A percentile compares a stretch with the other conserved stretches of the same genome.
phyloP scores from a whole-genome alignment of 2,888 invertebrate genomes.

The Platynereis dumerilii region DNA sequence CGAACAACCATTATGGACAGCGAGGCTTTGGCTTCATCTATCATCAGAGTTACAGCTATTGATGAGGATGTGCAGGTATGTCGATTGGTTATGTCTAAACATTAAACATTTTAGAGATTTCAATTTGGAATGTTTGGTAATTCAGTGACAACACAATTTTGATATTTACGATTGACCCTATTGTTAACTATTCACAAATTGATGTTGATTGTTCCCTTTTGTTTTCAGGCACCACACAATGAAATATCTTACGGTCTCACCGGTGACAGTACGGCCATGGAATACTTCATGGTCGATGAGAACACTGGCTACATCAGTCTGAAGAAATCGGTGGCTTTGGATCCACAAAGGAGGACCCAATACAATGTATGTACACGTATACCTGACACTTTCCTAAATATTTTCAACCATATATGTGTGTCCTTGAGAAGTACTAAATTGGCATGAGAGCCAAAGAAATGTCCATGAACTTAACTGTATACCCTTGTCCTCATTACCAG shows the following conservation, averaged over 20 bases:
- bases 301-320: constrained; percentile 35
- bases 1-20: constrained; percentile 42
- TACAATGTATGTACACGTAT: constrained; percentile 31
- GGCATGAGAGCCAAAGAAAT: too few relatives aligned
- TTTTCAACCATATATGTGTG: background rate
- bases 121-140: too few relatives aligned
- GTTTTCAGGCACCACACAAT: constrained; percentile 36
- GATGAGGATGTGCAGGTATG: constrained; percentile 36
- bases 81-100: background rate
- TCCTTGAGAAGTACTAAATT: background rate
- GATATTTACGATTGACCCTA: too few relatives aligned
- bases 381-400: background rate
- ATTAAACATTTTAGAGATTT: too few relatives aligned
- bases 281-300: constrained; percentile 39
- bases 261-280: constrained; percentile 45
- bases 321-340: constrained; percentile 35
- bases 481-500: constrained; percentile 19
- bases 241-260: constrained; percentile 38
- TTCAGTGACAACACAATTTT: too few relatives aligned
- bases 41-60: constrained; percentile 32
- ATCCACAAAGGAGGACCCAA: constrained; percentile 23
- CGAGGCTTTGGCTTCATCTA: constrained; percentile 37
- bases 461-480: too few relatives aligned
- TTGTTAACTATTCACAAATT: too few relatives aligned
- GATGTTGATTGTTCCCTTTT: background rate